Evolutionary conservation across 2,888 invertebrate species (phyloP).

Genomic region (Lasioglossum oenotherae): DNA sequence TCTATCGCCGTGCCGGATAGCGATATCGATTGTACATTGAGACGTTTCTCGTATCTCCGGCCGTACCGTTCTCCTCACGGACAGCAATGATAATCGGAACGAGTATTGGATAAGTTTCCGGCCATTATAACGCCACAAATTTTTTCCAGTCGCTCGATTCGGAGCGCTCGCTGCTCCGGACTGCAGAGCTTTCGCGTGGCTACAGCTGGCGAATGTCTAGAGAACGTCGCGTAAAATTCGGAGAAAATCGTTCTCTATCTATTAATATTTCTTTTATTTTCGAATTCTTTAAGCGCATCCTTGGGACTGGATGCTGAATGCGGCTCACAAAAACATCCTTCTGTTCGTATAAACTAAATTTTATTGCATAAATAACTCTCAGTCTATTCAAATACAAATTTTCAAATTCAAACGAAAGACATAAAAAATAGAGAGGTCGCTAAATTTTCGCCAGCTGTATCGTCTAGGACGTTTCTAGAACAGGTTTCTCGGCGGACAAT

Average conservation of each 20-base stretch:
- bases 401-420: too few relatives aligned
- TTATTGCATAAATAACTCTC: too few relatives aligned
- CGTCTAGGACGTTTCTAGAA: background rate
- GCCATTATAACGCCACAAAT: background rate
- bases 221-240: background rate
- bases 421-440: background rate
- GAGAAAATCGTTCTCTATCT: background rate
- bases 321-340: background rate
- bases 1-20: background rate
- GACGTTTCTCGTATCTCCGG: background rate
- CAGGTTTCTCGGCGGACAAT: background rate
- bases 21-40: background rate
- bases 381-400: too few relatives aligned
- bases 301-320: background rate
- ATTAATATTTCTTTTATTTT: background rate
- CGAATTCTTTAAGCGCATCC: background rate
- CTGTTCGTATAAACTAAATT: too few relatives aligned
- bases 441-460: background rate
- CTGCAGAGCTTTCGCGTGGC: background rate
- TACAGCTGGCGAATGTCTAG: background rate
- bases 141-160: background rate
- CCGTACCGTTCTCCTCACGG: background rate
- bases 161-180: background rate
- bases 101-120: background rate
- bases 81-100: background rate